Evolutionary conservation across 2,888 invertebrate genomes (phyloP), one percentile per base, ranked within the genome.

Genomic region (Panzeria rudis): DNA sequence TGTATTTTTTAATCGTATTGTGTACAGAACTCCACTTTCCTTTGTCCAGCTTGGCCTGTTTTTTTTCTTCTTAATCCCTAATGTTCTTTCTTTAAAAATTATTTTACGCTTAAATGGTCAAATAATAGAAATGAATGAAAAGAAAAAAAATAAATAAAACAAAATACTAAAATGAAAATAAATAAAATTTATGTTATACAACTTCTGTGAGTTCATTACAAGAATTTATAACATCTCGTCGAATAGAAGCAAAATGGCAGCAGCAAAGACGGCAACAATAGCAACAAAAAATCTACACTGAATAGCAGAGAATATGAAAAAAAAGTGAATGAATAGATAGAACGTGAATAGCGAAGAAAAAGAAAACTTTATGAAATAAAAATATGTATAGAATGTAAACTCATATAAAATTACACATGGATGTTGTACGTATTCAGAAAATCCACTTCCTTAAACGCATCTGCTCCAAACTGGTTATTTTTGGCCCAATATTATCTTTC

Each of bases 161-260:
- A 52, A 73, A 68, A 75, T 62, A 64, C 44, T 47, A 61, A 71
- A 71, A 72, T n/a, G 17, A 73, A 62, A 81, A 82, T 71, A 82
- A 79, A 82, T 85, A 75, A 85, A 75, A 82, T 82, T 85, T 78
- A 85, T 85, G 85, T 85, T 79, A n/a, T 69, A 82, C 85, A 78
- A 82, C 56, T 78, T 78, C 50, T 61, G 52, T 59, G 56, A 78
- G 75, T 85, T 85, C 75, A 79, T 79, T 85, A 75, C 44, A 82
- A 78, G 73, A 78, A 85, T 85, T 82, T 82, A 59, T 69, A 78
- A 71, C 68, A 78, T 44, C 68, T 61, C 50, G 32, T 47, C 62
- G 56, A 23, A 69, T 50, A 68, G 59, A 38, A 78, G 52, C 72
- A 17, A 11, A 2, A 9, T 15, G 9, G 20, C 50, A 62, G 59